Evolutionary conservation across 2,888 invertebrate species (phyloP), one percentile per base, ranked within the genome.

Genomic region (Cephalotes varians): DNA sequence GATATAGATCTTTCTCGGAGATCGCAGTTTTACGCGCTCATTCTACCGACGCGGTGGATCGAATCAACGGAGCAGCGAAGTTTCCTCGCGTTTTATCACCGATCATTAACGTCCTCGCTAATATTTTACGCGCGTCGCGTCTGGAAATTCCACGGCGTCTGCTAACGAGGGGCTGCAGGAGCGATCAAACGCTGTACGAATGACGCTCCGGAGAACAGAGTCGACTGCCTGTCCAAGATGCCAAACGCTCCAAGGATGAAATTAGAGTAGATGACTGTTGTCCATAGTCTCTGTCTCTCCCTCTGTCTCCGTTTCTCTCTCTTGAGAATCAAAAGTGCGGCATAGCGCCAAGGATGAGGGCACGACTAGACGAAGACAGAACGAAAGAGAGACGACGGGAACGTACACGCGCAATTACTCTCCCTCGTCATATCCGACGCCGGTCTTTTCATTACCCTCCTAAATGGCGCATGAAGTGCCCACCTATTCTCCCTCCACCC

Each of bases 381-480:
- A 21, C 54, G 34, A 62, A 60, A 54, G 77, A 73, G 83, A 82
- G 85, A 74, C 79, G 77, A 71, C 65, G 74, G 51, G 77, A 83
- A 83, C 77, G 88, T 90, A 86, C 88, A 88, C 87, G 85, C 85
- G 90, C 90, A 90, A 90, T 90, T 90, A 87, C 87, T 86, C 86
- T 88, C 86, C 85, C 88, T 82, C 89, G 85, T 88, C 87, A 87
- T 90, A 90, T 90, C 87, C 85, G 73, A 85, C 85, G 86, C 82
- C 87, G 86, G 87, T 90, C 87, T 90, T 90, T 91, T 91, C 90
- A 91, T 91, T 91, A 90, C 88, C 88, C 79, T 86, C 81, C 88
- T 85, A 88, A 92, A 87, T 88, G 87, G 82, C 84, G 88, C 87
- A 83, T 84, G 86, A 87, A 87, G 81, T 82, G 74, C 80, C 79